These are phyloP conservation scores for Panagrolaimus sp. DNA, from an alignment of 1,140 invertebrate genomes.

Conservation along the genomic window DNA sequence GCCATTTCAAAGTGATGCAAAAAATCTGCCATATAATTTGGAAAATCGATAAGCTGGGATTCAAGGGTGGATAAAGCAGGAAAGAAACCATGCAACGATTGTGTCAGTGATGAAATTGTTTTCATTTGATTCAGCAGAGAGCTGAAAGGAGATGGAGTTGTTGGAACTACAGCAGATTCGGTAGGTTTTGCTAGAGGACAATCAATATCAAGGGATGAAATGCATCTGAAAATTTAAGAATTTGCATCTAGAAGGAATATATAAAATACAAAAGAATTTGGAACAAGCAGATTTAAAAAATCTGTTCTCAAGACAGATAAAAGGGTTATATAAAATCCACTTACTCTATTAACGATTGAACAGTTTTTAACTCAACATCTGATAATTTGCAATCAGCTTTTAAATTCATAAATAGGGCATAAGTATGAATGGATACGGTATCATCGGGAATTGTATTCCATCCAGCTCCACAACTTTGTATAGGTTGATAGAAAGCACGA, in stretches of 20 bases:
- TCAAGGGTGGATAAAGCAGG: not conserved
- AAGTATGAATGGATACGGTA: not conserved
- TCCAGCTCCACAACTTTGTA: not conserved
- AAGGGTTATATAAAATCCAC: too few relatives aligned
- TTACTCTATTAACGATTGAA: not conserved
- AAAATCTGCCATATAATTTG: not conserved
- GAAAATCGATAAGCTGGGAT: not conserved
- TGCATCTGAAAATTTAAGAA: not conserved
- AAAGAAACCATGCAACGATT: not conserved
- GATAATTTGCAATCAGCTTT: not conserved
- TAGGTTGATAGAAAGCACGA: not conserved
- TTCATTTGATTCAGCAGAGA: conserved; percentile 7
- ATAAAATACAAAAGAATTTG: too few relatives aligned
- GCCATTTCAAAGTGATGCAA: not conserved
- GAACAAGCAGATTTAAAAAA: not conserved
- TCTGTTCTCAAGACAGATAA: not conserved
- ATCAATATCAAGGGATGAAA: not conserved
- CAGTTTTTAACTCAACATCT: not conserved
- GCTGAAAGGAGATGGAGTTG: not conserved
- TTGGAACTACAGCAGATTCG: not conserved
- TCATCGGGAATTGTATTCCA: not conserved
- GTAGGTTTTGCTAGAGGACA: not conserved
- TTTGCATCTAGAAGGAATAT: too few relatives aligned
- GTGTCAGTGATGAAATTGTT: not conserved
- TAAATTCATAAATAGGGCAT: not conserved